Conservation (phyloP, 1,140 invertebrate genomes). For the Bombus superbus region DNA sequence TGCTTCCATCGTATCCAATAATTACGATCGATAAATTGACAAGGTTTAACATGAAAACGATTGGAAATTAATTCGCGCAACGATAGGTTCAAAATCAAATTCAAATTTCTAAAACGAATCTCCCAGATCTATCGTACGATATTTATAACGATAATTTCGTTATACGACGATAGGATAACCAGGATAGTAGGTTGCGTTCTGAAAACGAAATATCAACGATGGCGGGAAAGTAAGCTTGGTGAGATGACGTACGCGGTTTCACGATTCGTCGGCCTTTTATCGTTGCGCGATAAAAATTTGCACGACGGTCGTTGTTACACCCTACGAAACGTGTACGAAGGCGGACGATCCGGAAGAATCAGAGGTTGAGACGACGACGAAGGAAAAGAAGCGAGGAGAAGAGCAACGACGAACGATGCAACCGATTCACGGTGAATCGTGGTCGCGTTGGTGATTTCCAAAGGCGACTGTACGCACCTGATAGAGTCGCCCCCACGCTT, state of each 20-base stretch:
- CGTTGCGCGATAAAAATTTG: background rate
- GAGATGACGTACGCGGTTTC: background rate
- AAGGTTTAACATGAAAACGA: too few species aligned
- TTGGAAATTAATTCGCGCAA: too few species aligned
- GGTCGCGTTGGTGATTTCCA: constrained; percentile 37
- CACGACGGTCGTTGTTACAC: too few species aligned
- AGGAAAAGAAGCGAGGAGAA: background rate
- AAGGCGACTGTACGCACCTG: constrained; percentile 63
- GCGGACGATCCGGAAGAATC: background rate
- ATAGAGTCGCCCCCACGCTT: constrained; percentile 44
- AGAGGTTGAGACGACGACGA: too few species aligned
- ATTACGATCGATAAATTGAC: too few species aligned
- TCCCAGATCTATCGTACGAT: too few species aligned
- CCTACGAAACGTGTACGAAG: background rate
- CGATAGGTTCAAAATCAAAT: background rate
- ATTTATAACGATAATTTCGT: too few species aligned
- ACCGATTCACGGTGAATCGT: constrained; percentile 2
- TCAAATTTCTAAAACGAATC: too few species aligned
- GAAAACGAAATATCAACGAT: background rate
- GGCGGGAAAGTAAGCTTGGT: background rate
- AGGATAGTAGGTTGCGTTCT: background rate
- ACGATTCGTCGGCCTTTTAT: background rate
- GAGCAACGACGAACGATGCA: background rate
- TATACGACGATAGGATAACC: background rate
- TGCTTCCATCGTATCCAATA: too few species aligned